A percentile compares a stretch with the other conserved stretches of the same genome.
Evolutionary conservation across 1,140 invertebrate genomes (phyloP).

Genomic region (Caenorhabditis tropicalis): DNA sequence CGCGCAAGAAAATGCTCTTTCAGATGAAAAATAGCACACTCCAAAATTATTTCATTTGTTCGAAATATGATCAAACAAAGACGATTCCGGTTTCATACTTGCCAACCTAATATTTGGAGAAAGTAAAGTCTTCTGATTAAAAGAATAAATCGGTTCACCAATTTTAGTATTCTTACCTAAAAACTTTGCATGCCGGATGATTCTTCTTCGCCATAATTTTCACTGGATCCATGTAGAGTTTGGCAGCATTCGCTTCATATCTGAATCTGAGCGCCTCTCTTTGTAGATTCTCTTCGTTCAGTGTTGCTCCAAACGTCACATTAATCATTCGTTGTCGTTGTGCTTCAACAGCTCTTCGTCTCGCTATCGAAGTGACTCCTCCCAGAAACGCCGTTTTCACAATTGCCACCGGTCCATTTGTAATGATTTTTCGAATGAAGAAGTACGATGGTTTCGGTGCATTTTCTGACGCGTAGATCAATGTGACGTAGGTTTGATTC

Average conservation of each 20-base stretch:
- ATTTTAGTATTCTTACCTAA: not conserved
- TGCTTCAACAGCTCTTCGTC: not conserved
- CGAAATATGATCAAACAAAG: no score
- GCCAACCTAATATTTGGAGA: no score
- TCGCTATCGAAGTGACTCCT: not conserved
- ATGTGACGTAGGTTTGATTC: constrained; percentile 6
- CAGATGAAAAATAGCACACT: no score
- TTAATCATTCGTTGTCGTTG: not conserved
- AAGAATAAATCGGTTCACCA: no score
- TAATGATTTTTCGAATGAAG: constrained; percentile 29
- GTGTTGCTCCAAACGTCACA: not conserved
- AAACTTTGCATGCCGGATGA: constrained; percentile 9
- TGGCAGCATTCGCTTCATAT: constrained; percentile 5
- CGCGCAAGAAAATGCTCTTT: no score
- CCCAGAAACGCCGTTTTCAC: constrained; percentile 5
- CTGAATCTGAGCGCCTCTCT: not conserved
- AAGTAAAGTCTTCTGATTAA: no score
- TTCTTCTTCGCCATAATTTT: not conserved
- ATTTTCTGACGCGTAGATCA: not conserved
- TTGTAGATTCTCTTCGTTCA: not conserved
- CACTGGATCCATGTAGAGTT: not conserved
- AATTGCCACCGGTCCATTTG: constrained; percentile 1
- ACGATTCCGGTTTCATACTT: no score
- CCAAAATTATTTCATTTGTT: no score
- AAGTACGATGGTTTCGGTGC: not conserved